Evolutionary conservation across 2,888 invertebrate genomes (phyloP).

Genomic region (Macaria liturata): DNA sequence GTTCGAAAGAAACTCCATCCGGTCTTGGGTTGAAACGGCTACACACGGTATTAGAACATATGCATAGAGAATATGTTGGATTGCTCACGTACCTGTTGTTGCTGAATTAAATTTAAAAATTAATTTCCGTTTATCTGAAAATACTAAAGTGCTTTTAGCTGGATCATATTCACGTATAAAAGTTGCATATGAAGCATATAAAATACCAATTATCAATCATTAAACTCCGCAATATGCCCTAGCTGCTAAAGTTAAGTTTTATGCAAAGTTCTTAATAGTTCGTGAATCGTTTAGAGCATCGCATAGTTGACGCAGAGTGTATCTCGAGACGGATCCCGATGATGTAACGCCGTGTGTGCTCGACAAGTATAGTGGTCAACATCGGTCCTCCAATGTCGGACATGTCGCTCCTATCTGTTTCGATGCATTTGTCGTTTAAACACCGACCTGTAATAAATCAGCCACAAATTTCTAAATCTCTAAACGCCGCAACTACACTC

Average conservation of each 20-base stretch:
- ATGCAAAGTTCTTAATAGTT: no score
- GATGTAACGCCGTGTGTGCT: constrained; percentile 51
- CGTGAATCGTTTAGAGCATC: no score
- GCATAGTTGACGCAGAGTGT: constrained; percentile 1
- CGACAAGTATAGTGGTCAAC: constrained; percentile 68
- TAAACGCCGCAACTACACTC: constrained; percentile 40
- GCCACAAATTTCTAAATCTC: constrained; percentile 46
- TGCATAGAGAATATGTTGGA: no score
- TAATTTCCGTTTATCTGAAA: no score
- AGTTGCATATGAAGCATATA: no score
- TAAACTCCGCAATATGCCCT: no score
- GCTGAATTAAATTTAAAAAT: no score
- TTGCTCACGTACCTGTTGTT: no score
- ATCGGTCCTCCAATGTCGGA: constrained; percentile 80
- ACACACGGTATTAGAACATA: constrained; percentile 47
- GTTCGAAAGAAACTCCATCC: constrained; percentile 79
- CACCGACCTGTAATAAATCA: constrained; percentile 84
- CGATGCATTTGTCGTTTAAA: constrained; percentile 84
- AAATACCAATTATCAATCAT: no score
- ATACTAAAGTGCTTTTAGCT: no score
- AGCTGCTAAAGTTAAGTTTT: no score
- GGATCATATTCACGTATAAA: no score
- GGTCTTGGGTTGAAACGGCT: constrained; percentile 59
- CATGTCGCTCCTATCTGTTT: constrained; percentile 83
- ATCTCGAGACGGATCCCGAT: constrained; percentile 22